Evolutionary conservation across 2,888 invertebrate genomes (phyloP).

Genomic region (Bellardia bayeri): DNA sequence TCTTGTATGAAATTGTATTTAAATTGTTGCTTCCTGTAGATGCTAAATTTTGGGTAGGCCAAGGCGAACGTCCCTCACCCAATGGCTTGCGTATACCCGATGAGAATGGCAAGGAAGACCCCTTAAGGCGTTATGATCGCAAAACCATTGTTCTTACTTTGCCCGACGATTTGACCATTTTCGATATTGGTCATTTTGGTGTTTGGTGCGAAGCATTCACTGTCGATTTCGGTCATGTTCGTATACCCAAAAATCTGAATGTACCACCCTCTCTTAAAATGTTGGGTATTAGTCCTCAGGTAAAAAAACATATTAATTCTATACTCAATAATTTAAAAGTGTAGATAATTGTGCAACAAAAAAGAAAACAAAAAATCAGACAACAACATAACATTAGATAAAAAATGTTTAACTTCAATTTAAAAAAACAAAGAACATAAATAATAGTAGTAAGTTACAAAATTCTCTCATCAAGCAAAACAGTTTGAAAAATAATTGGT

Average conservation of each 20-base stretch:
- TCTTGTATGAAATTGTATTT: too few species aligned
- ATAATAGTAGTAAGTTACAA: neutral
- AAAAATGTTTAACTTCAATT: neutral
- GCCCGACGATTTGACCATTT: conserved; percentile 94
- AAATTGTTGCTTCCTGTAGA: conserved; percentile 85
- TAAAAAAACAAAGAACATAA: neutral
- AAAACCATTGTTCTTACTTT: conserved; percentile 95
- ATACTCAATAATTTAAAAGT: conserved; percentile 80
- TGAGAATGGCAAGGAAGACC: conserved; percentile 94
- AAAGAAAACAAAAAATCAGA: conserved; percentile 50
- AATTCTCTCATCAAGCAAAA: neutral
- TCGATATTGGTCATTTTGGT: conserved; percentile 96
- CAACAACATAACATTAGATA: conserved; percentile 26
- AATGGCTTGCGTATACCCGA: conserved; percentile 94
- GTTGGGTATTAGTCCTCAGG: conserved; percentile 97
- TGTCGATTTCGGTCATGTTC: conserved; percentile 95
- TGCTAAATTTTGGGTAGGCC: conserved; percentile 97
- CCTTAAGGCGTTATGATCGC: conserved; percentile 91
- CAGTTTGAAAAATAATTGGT: conserved; percentile 9
- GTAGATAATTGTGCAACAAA: conserved; percentile 42
- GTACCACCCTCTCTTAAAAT: conserved; percentile 96
- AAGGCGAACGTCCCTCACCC: conserved; percentile 91
- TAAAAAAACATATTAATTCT: conserved; percentile 85
- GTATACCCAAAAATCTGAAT: conserved; percentile 90
- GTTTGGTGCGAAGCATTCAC: conserved; percentile 97